A percentile compares a stretch with the other conserved stretches of the same genome.
phyloP scores from a whole-genome alignment of 2,797 vertebrate species.

The Phrynocephalus forsythii region DNA sequence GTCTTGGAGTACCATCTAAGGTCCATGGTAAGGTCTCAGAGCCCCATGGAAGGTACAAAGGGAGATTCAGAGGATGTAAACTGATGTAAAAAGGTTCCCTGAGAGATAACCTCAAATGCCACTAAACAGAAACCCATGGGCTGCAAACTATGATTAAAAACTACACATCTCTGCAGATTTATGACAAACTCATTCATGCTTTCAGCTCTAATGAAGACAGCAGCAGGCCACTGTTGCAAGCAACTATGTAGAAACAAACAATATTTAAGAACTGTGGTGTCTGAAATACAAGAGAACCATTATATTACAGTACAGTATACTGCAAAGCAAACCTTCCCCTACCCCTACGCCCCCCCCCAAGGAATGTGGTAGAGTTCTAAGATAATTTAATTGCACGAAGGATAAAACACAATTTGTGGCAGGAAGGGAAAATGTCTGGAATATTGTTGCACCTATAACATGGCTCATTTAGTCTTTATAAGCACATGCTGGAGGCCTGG shows the following conservation, averaged over 20 bases:
- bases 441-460: neutral
- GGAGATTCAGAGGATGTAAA: neutral
- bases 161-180: neutral
- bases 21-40: neutral
- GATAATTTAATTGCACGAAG: neutral
- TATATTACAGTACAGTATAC: neutral
- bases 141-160: neutral
- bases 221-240: neutral
- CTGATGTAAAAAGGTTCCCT: too few relatives aligned
- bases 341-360: fast-evolving
- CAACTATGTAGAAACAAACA: neutral
- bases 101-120: too few relatives aligned
- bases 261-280: neutral
- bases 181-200: neutral
- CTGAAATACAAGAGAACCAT: neutral
- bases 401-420: neutral
- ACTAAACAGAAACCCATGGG: too few relatives aligned
- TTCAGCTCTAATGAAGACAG: neutral
- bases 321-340: neutral
- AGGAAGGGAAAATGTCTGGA: neutral
- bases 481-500: neutral
- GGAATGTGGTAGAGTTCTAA: neutral
- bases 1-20: neutral
- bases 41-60: neutral
- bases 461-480: neutral